Conservation (phyloP, 2,888 invertebrate species). For the Mesopsocus fuscifrons region DNA sequence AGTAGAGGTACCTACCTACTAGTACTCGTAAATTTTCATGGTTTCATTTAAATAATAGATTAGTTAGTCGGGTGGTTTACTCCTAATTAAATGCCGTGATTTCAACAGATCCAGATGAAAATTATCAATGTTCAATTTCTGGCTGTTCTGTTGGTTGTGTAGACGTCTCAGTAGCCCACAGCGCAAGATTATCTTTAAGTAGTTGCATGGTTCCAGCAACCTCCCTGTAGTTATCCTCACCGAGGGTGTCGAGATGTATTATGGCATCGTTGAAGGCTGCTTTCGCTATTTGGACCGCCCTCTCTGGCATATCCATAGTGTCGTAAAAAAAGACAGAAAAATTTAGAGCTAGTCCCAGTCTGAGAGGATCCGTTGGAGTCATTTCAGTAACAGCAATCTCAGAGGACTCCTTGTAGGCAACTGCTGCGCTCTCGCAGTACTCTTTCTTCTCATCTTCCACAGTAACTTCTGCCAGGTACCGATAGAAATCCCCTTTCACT, state of each 20-base stretch:
- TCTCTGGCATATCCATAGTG: constrained; percentile 93
- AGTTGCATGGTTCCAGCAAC: constrained; percentile 99
- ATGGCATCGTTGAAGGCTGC: constrained; percentile 98
- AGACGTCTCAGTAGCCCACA: constrained; percentile 84
- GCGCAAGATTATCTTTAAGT: constrained; percentile 94
- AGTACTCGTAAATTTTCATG: no score
- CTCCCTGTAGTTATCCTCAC: constrained; percentile 98
- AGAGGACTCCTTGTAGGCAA: constrained; percentile 94
- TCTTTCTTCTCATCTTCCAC: constrained; percentile 93
- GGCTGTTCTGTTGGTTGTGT: no score
- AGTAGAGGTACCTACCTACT: no score
- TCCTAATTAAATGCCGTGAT: no score
- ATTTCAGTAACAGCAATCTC: constrained; percentile 94
- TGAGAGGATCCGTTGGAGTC: constrained; percentile 92
- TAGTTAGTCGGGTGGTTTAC: no score
- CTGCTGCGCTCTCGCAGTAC: constrained; percentile 89
- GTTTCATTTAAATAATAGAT: no score
- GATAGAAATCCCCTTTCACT: constrained; percentile 95
- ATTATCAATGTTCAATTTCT: no score
- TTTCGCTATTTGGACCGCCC: constrained; percentile 94
- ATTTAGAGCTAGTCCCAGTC: constrained; percentile 91
- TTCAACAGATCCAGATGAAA: no score
- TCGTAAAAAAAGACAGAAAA: constrained; percentile 99
- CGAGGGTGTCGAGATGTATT: constrained; percentile 92
- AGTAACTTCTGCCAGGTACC: constrained; percentile 96